Base-by-base conservation (phyloP, 2,113 vertebrate species). In the Tachycineta bicolor region DNA sequence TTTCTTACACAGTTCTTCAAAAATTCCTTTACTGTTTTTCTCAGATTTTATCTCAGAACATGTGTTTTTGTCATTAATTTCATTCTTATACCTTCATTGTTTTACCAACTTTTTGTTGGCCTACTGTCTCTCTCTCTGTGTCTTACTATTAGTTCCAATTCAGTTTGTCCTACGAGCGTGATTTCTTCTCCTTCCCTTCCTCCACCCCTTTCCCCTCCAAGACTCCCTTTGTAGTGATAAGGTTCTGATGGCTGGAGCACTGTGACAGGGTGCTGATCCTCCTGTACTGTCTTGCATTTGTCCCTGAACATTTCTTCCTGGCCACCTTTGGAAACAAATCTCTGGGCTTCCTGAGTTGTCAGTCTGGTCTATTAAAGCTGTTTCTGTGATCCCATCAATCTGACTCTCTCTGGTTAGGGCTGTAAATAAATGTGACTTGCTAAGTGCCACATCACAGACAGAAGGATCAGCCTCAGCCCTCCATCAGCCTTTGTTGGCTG, bases 51-150 rank as follows among this genome's bases (percentile, higher is more conserved):
- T 95, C 92, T 94, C 41, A 8, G 68, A 83, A 80, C 88, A 49
- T 81, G 71, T 95, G 92, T 24, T 95, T 95, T 90, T 86, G 52
- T 90, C 90, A 82, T 96, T 90, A 83, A 81, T 95, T 92, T 88
- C 0, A 4, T 90, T 74, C 82, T 83, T 80, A 49, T 8, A 43
- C 34, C 25, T 91, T 88, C 71, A 78, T 83, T 85, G 60, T 83
- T 93, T 81, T 71, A 95, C 83, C 89, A 82, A 49, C 37, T 92
- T 94, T 49, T 90, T 37, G 47, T 49, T 94, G 76, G 52, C 52
- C 93, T 70, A 17, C 33, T 26, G 34, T 87, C 43, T 67, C 10
- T 83, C 80, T 83, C 19, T 1, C 1, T 50, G 39, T 55, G 24
- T 64, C 56, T 59, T 70, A 37, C 17, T 90, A 58, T 65, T 74